Evolutionary conservation across 2,888 invertebrate species (phyloP), one percentile per base, ranked within the genome.

Genomic region (Hirtodrosophila duncani): DNA sequence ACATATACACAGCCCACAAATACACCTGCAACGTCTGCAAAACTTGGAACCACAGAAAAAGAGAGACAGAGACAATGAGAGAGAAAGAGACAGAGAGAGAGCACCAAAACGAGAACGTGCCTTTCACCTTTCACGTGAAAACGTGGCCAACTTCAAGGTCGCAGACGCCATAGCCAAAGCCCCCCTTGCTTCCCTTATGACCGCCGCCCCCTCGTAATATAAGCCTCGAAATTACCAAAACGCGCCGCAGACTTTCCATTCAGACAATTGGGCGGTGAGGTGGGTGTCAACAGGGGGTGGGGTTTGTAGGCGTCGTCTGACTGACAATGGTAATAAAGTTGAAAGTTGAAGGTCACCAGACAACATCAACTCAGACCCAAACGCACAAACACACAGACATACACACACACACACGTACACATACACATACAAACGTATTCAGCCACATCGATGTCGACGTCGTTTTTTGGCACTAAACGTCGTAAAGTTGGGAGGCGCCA

Each of bases 331-430:
- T 63, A 78, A 67, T 81, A 78, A 81, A 67, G 69, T 69, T 78
- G 78, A 82, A 82, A 84, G 84, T 83, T 83, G 84, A 83, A 83
- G 83, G 83, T 83, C 83, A 77, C 82, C 83, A 83, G 81, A 83
- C 83, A 56, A 56, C 43, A 44, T 51, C 42, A 34, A 24, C 14
- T 20, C 29, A 39, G 27, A 29, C 33, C 23, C 52, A 55, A 24
- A 34, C 34, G 33, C 33, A 30, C 7, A 11, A 29, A n/a, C 11
- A 11, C 20, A 44, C 21, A 10, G 9, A 29, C 29, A 39, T 27
- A 29, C 33, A 30, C 52, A 55, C 29, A 34, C 34, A 45, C 33
- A 30, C 7, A 11, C 39, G n/a, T n/a, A 11, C 20, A 44, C 21
- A 10, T 17, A 9, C 11, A n/a, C 41, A 18, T 16, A 5, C 7